A percentile compares a stretch with the other conserved stretches of the same genome.
These are phyloP conservation scores for Palloptera scutellata DNA, from an alignment of 2,888 invertebrate species.

Conservation along the genomic window DNA sequence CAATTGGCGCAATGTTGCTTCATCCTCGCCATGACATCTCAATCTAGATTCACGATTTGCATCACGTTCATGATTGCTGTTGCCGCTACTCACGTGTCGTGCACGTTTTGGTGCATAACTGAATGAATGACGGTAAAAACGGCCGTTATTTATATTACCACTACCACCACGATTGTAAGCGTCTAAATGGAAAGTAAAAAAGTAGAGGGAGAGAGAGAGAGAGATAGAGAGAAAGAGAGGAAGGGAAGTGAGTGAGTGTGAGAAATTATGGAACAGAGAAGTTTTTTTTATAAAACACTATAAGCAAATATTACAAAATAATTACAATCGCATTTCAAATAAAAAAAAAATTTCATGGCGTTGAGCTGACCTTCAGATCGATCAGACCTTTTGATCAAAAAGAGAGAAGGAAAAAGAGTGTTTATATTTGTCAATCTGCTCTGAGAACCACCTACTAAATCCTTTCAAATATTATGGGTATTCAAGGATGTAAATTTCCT, in stretches of 20 bases:
- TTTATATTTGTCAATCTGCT: no score
- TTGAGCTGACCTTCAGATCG: no score
- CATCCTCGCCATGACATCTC: conserved; percentile 75
- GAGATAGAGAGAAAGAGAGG: no score
- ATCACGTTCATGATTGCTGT: conserved; percentile 54
- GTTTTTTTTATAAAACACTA: no score
- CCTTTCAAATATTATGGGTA: no score
- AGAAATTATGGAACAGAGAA: no score
- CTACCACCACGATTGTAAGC: conserved; percentile 61
- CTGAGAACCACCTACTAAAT: no score
- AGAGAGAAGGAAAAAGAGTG: no score
- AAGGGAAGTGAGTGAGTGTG: no score
- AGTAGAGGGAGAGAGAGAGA: neutral
- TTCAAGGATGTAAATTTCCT: no score
- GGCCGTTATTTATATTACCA: conserved; percentile 60
- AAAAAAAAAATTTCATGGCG: neutral
- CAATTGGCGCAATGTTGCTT: conserved; percentile 93
- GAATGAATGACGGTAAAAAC: conserved; percentile 64
- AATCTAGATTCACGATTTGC: conserved; percentile 61
- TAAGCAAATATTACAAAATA: no score
- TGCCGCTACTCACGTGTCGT: conserved; percentile 53
- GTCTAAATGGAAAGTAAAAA: conserved; percentile 46
- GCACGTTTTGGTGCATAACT: conserved; percentile 64
- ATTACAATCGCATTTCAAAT: neutral
- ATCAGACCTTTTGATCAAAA: no score